Evolutionary conservation across 2,113 vertebrate species (phyloP), one percentile per base, ranked within the genome.

Genomic region (Antennarius striatus): DNA sequence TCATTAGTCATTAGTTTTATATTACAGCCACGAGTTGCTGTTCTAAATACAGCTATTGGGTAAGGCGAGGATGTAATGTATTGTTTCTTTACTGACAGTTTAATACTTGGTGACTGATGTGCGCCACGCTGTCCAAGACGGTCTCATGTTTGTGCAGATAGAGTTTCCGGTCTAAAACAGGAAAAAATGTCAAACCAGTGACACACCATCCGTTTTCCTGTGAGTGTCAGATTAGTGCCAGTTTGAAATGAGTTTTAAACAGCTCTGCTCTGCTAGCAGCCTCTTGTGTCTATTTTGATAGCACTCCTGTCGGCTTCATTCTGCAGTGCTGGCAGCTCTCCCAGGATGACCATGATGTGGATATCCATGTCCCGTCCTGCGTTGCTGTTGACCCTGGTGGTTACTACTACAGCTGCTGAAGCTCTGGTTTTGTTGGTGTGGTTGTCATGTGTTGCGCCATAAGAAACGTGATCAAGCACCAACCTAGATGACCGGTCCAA

Each of bases 1-100:
- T 69, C n/a, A 75, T 92, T 82, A 91, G 77, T 92, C 91, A 91
- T 84, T 70, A 72, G 57, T 76, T 86, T 88, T 86, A 22, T 40
- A 75, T 32, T 77, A 49, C 60, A 72, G 65, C 46, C 55, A 29
- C 1, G n/a, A 51, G 65, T 63, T 50, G 14, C 32, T 13, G 56
- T 67, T 71, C 58, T 49, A 49, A 56, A 28, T 4, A 2, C 59
- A 45, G 39, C 50, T 64, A 45, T 69, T 69, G 16, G 5, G 17
- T 55, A 39, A 53, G 12, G 59, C 51, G 57, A 68, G 40, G 58
- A 66, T 50, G 32, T 63, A 30, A 10, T 30, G 29, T 14, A 48
- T 61, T 73, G 40, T 81, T 75, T 15, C 3, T 47, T 65, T 4
- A 15, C 3, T 16, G 12, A 54, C 36, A 72, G 30, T 7, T 36